A percentile compares a stretch with the other conserved stretches of the same genome.
phyloP scores from a whole-genome alignment of 2,113 vertebrate species.

The Plecturocebus donacophilus region DNA sequence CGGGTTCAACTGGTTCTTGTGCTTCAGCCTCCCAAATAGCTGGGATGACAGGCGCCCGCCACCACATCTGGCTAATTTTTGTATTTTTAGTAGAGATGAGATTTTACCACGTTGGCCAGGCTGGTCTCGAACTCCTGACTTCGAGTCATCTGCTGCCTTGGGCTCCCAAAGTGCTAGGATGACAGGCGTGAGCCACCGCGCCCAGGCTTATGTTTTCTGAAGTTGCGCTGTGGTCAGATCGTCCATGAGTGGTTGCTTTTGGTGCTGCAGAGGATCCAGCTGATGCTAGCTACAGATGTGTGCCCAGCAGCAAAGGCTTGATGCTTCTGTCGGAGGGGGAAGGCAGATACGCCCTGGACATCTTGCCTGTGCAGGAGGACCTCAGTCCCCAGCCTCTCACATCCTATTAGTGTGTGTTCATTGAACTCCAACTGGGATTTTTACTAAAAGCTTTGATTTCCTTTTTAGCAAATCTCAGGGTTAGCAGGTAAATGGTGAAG shows the following conservation, averaged over 20 bases:
- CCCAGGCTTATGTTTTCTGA: neutral
- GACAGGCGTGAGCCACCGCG: no score
- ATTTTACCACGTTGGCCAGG: no score
- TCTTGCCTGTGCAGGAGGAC: neutral
- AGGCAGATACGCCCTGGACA: fast-evolving
- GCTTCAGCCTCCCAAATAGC: no score
- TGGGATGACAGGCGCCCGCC: no score
- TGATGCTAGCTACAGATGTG: fast-evolving
- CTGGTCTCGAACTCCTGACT: no score
- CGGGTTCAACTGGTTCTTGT: no score
- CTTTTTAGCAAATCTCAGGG: neutral
- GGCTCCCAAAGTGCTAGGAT: no score
- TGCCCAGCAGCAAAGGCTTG: fast-evolving
- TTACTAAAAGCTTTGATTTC: neutral
- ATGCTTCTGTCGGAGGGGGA: fast-evolving
- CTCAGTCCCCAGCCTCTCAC: fast-evolving
- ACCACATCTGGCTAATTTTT: no score
- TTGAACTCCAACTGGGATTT: neutral
- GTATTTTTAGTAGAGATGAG: no score
- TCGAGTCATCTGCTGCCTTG: no score
- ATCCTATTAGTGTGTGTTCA: fast-evolving
- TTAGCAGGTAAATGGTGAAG: neutral
- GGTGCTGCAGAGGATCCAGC: fast-evolving
- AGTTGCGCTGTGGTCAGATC: fast-evolving
- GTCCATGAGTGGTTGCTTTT: fast-evolving